Evolutionary conservation across 2,113 vertebrate genomes (phyloP), one percentile per base, ranked within the genome.

Genomic region (Vulpes lagopus): DNA sequence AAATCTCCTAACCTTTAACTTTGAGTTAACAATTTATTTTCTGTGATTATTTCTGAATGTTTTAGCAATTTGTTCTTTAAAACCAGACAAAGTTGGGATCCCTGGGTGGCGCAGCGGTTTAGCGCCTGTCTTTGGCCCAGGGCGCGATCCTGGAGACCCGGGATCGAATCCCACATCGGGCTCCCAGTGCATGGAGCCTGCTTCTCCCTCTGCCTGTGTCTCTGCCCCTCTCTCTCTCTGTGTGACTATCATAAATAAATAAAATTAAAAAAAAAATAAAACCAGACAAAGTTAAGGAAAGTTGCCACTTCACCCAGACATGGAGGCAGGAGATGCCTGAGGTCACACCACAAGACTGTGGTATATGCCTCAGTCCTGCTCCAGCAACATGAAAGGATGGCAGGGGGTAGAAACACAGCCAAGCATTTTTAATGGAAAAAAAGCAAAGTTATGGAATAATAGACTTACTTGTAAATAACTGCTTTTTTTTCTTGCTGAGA

Each of bases 381-480:
- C 83, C 67, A 59, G 38, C 60, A 67, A 49, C 19, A 27, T 86
- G 67, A 27, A 83, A 83, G 32, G 19, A 60, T 11, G 22, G 43
- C 32, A 59, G 27, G 19, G 57, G 35, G 55, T 6, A 6, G 79
- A 57, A 62, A 76, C 38, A 55, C 12, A n/a, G 76, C 19, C 53
- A 82, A 16, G 2, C 35, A 32, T 30, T 25, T 62, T n/a, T 60
- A 79, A 62, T 19, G 20, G 67, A 83, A 65, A 19, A 51, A 43
- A 20, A 59, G 30, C 57, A 38, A 53, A 65, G 11, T 51, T 16
- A 38, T 4, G 23, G 30, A 82, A 57, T 27, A 57, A 30, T 3
- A 67, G 78, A 55, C 97, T 97, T 96, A 98, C 98, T 83, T 96
- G 96, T 22, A 95, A 86, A 30, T 30, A 19, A 71, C 38, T 11